These are phyloP conservation scores for Trogon surrucura DNA, from an alignment of 2,113 vertebrate species.

Conservation along the genomic window DNA sequence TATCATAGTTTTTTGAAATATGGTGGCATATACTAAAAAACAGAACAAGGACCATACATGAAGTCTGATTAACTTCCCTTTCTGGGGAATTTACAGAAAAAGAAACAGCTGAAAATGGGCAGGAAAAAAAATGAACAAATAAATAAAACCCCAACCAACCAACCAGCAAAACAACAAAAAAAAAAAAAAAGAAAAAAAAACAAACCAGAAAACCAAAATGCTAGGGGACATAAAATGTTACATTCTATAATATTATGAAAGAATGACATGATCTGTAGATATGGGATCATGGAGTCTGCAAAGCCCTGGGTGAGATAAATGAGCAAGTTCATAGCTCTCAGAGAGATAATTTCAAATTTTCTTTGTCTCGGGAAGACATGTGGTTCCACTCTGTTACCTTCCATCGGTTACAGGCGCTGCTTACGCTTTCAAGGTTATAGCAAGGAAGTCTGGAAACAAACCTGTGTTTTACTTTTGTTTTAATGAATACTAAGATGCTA, in stretches of 20 bases:
- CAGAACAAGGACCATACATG: background rate
- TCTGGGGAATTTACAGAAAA: background rate
- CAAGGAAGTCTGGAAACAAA: constrained; percentile 4
- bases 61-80: background rate
- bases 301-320: background rate
- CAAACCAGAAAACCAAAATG: background rate
- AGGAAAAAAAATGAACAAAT: background rate
- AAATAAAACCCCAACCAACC: no score
- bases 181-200: no score
- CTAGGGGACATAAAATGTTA: background rate
- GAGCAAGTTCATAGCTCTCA: background rate
- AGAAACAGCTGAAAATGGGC: background rate
- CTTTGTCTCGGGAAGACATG: background rate
- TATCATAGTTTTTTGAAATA: background rate
- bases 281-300: background rate
- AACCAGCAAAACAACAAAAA: no score
- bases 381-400: constrained; percentile 27
- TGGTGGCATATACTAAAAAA: background rate
- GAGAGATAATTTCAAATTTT: background rate
- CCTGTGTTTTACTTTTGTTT: background rate
- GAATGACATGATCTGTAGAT: background rate
- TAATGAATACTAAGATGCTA: background rate
- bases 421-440: constrained; percentile 35
- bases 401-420: background rate
- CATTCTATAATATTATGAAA: background rate